Evolutionary conservation across 2,113 vertebrate genomes (phyloP).

Genomic region (Cinclus cinclus): DNA sequence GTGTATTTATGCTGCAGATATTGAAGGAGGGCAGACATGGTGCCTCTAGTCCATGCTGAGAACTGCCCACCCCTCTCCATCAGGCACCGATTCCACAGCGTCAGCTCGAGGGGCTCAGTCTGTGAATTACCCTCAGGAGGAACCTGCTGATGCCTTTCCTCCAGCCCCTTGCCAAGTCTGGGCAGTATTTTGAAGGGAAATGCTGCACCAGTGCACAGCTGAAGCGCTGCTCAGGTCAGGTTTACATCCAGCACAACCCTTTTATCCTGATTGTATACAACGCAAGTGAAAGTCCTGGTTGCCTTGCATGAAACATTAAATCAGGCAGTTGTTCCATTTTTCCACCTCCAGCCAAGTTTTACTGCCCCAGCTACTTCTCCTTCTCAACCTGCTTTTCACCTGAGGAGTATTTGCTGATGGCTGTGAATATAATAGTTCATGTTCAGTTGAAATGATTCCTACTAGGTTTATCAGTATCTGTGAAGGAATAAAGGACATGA

Average conservation of each 20-base stretch:
- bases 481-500: not conserved
- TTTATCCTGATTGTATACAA: not conserved
- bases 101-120: rapidly evolving
- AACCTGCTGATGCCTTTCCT: not conserved
- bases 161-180: not conserved
- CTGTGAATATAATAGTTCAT: not conserved
- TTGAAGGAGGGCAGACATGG: not conserved
- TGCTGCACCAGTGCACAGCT: not conserved
- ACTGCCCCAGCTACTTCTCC: not conserved
- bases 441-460: not conserved
- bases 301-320: not conserved
- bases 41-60: rapidly evolving
- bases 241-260: not conserved
- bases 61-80: not conserved
- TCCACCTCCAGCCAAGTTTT: not conserved
- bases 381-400: not conserved
- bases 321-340: not conserved
- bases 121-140: not conserved
- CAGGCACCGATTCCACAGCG: rapidly evolving
- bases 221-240: not conserved
- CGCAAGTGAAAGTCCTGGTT: not conserved
- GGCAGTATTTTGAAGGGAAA: not conserved
- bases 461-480: not conserved
- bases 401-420: not conserved
- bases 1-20: not conserved